A percentile compares a stretch with the other conserved stretches of the same genome.
Evolutionary conservation across 2,113 vertebrate genomes (phyloP).

Genomic region (Chloropsis cyanopogon): DNA sequence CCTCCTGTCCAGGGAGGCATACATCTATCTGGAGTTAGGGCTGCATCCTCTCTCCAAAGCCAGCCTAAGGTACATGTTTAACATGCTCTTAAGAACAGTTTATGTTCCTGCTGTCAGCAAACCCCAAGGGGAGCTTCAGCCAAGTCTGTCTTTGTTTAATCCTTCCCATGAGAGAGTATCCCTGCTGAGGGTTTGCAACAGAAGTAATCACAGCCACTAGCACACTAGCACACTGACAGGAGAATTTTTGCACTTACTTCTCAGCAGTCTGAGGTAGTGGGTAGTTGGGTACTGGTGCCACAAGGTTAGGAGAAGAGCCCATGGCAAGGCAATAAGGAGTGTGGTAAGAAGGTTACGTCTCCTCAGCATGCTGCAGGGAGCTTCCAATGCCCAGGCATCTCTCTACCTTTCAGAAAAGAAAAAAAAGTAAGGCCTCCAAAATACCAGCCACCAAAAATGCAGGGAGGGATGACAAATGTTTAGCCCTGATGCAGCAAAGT

Average conservation of each 20-base stretch:
- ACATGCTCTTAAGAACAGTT: accelerated
- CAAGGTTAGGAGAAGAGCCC: slow-evolving; percentile 73
- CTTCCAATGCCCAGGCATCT: slow-evolving; percentile 66
- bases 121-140: neutral
- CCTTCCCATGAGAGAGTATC: neutral
- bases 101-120: neutral
- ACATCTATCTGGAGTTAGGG: neutral
- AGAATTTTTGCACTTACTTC: slow-evolving; percentile 65
- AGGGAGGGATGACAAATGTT: neutral
- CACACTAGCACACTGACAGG: neutral
- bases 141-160: neutral
- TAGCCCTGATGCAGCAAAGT: neutral
- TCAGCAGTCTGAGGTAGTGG: slow-evolving; percentile 72
- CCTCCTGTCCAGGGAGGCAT: neutral
- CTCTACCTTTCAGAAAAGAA: slow-evolving; percentile 54
- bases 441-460: neutral
- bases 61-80: neutral
- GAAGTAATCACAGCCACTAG: neutral
- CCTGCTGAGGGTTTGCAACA: neutral
- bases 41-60: neutral
- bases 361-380: slow-evolving; percentile 74
- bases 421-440: neutral
- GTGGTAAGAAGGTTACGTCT: slow-evolving; percentile 77
- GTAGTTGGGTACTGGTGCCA: slow-evolving; percentile 75
- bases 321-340: slow-evolving; percentile 73